Percentiles rank a stretch among this genome's conserved stretches.
Conservation (phyloP, 2,797 vertebrate species). For the Lepus townsendii region DNA sequence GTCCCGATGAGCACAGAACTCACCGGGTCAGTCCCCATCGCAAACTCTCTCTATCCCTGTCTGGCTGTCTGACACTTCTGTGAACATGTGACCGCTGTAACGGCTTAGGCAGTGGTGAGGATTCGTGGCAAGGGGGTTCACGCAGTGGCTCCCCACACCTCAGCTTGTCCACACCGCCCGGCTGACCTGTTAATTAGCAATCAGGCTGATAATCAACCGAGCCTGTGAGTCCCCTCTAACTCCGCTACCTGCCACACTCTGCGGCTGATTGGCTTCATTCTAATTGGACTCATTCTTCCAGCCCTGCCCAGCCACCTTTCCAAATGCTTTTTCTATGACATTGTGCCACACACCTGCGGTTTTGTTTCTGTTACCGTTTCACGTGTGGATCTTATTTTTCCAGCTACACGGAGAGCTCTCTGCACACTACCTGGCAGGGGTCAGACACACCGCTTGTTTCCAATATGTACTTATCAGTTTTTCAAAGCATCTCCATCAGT, state of each 20-base stretch:
- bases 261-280: not conserved
- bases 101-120: not conserved
- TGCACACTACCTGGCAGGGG: not conserved
- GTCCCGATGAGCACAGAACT: not conserved
- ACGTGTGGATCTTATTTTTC: not conserved
- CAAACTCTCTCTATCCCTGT: not conserved
- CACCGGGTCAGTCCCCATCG: not conserved
- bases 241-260: not conserved
- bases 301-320: not conserved
- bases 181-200: not conserved
- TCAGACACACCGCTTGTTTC: not conserved
- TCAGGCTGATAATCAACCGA: not conserved
- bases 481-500: not conserved
- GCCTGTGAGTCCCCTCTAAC: not conserved
- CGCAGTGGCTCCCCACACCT: not conserved
- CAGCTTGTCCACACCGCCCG: not conserved
- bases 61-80: not conserved
- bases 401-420: not conserved
- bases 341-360: not conserved
- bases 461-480: not conserved
- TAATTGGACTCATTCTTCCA: not conserved
- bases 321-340: not conserved
- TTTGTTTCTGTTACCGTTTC: constrained; percentile 30
- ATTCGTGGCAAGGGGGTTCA: not conserved
- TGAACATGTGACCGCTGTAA: not conserved